phyloP scores from a whole-genome alignment of 2,888 invertebrate genomes.

The Xylota segnis region DNA sequence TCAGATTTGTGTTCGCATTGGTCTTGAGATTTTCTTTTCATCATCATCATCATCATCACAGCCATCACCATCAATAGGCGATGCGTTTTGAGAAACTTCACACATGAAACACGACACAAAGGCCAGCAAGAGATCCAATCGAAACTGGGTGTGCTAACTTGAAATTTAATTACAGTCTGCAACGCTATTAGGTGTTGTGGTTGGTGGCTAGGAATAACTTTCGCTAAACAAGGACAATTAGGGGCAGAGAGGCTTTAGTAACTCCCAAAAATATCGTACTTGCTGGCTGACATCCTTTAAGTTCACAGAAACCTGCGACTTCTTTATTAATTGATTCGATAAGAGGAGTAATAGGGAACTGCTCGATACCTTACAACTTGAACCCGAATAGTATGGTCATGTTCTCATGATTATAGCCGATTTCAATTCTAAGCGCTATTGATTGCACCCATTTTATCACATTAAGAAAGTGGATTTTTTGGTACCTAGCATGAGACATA shows the following conservation, averaged over 20 bases:
- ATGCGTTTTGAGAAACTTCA: constrained; percentile 61
- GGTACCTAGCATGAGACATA: too few relatives aligned
- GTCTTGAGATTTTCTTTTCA: constrained; percentile 66
- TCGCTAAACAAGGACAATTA: not conserved
- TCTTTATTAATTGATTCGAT: too few relatives aligned
- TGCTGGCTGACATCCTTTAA: not conserved
- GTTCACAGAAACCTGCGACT: too few relatives aligned
- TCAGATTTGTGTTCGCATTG: constrained; percentile 60
- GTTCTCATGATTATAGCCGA: too few relatives aligned
- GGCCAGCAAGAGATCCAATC: not conserved
- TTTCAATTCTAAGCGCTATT: too few relatives aligned
- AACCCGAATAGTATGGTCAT: too few relatives aligned
- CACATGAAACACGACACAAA: not conserved
- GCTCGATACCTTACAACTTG: too few relatives aligned
- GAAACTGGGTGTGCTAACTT: constrained; percentile 8
- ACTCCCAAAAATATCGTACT: not conserved
- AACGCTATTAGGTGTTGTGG: not conserved
- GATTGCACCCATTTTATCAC: too few relatives aligned
- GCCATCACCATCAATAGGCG: constrained; percentile 52
- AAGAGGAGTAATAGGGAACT: too few relatives aligned
- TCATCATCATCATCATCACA: constrained; percentile 50
- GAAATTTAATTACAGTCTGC: not conserved
- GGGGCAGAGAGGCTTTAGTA: too few relatives aligned
- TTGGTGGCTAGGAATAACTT: not conserved
- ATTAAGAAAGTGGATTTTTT: too few relatives aligned